phyloP scores from a whole-genome alignment of 2,888 invertebrate species.

The Drosophila robusta region DNA sequence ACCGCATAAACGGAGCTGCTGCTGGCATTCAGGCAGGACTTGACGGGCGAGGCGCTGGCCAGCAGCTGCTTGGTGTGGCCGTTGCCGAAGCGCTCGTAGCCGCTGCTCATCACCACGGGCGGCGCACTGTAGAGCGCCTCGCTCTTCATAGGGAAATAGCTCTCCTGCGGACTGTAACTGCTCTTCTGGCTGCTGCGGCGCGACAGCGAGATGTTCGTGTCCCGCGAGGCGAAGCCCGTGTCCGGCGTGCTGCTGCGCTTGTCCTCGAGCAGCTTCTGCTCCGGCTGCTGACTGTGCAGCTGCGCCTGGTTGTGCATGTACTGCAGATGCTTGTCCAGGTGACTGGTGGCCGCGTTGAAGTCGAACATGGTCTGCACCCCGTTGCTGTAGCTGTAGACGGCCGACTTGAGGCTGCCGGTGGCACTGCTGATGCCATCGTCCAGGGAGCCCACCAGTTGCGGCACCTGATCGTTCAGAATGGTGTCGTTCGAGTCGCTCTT shows the following conservation, averaged over 20 bases:
- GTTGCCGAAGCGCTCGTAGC: conserved; percentile 71
- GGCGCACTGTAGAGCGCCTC: conserved; percentile 64
- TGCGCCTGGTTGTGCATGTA: conserved; percentile 79
- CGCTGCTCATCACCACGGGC: conserved; percentile 66
- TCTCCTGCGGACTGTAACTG: conserved; percentile 85
- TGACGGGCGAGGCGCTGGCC: conserved; percentile 82
- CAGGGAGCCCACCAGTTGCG: conserved; percentile 79
- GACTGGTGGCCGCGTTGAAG: conserved; percentile 83
- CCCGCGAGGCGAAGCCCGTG: conserved; percentile 85
- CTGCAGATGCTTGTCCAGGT: conserved; percentile 84
- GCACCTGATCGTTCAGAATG: conserved; percentile 83
- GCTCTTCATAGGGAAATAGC: conserved; percentile 71
- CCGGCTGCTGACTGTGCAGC: conserved; percentile 53
- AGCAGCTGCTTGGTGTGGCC: conserved; percentile 67
- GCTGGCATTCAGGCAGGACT: conserved; percentile 73
- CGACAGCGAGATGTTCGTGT: conserved; percentile 84
- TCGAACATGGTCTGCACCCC: conserved; percentile 83
- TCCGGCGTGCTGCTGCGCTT: conserved; percentile 85
- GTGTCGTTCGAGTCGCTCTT: conserved; percentile 85
- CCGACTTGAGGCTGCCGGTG: conserved; percentile 82
- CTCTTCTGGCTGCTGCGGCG: conserved; percentile 85
- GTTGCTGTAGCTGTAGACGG: conserved; percentile 82
- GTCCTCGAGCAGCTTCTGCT: conserved; percentile 81
- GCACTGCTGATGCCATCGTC: conserved; percentile 84
- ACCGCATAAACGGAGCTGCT: conserved; percentile 79